Conservation (phyloP, 2,888 invertebrate genomes). For the Tolmerus cingulatus region DNA sequence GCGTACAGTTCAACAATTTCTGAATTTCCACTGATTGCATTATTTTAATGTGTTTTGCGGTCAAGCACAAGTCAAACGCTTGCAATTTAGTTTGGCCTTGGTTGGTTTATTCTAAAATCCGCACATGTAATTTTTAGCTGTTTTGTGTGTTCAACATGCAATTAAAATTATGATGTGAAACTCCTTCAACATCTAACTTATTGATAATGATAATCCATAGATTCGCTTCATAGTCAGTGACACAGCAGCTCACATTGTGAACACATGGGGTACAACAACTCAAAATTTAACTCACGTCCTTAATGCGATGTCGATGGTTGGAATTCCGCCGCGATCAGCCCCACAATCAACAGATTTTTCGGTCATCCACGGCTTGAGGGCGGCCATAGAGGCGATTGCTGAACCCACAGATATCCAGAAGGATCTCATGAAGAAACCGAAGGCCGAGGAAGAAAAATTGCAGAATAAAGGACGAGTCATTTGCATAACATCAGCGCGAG, state of each 20-base stretch:
- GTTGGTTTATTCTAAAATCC: not conserved
- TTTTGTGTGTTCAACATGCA: too few species aligned
- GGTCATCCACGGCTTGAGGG: conserved; percentile 82
- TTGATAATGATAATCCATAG: conserved; percentile 63
- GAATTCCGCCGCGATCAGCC: conserved; percentile 73
- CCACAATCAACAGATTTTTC: conserved; percentile 69
- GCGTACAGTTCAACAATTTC: not conserved
- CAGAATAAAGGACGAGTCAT: conserved; percentile 77
- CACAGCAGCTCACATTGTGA: conserved; percentile 82
- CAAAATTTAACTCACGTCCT: conserved; percentile 89
- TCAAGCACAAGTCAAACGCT: not conserved
- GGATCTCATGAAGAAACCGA: conserved; percentile 58
- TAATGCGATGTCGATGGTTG: conserved; percentile 83
- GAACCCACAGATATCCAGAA: conserved; percentile 82
- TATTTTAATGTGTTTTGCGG: not conserved
- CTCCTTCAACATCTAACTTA: not conserved
- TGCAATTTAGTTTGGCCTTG: not conserved
- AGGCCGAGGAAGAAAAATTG: conserved; percentile 59
- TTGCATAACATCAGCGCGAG: conserved; percentile 88
- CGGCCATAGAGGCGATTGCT: conserved; percentile 85
- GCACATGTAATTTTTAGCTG: too few species aligned
- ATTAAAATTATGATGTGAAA: not conserved
- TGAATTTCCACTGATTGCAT: not conserved
- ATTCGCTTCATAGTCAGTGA: conserved; percentile 89
- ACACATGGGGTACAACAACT: conserved; percentile 82